Conservation (phyloP, 1,140 invertebrate species). For the Papilio aristodemus region DNA sequence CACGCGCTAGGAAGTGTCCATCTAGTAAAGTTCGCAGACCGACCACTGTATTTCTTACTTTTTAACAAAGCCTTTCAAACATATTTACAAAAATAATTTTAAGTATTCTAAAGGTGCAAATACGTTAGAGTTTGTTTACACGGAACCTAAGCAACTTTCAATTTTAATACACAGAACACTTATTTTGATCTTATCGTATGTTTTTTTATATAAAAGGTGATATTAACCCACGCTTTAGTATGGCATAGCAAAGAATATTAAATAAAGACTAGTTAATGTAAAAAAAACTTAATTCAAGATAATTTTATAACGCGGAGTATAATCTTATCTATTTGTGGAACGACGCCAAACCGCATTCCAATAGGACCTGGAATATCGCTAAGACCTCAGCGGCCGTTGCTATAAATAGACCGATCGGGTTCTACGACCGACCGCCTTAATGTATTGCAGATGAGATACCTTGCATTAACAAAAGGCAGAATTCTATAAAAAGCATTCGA, state of each 20-base stretch:
- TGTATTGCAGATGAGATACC: not conserved
- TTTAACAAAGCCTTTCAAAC: not conserved
- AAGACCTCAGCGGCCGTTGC: constrained; percentile 55
- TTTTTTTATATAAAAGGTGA: not conserved
- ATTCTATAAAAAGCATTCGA: not conserved
- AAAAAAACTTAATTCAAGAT: not conserved
- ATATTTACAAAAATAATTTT: too few relatives aligned
- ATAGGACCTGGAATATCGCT: constrained; percentile 67
- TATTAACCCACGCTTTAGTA: too few relatives aligned
- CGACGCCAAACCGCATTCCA: constrained; percentile 75
- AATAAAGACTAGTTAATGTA: not conserved
- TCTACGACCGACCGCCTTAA: constrained; percentile 50
- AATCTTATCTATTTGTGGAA: constrained; percentile 62
- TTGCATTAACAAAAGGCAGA: constrained; percentile 46
- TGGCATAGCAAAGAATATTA: too few relatives aligned
- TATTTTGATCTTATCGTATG: too few relatives aligned
- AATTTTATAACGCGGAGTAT: constrained; percentile 14
- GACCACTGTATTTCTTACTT: constrained; percentile 2
- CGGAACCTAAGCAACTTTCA: too few relatives aligned
- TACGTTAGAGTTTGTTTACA: too few relatives aligned
- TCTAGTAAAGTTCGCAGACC: constrained; percentile 40
- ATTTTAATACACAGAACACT: too few relatives aligned
- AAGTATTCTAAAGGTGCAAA: too few relatives aligned
- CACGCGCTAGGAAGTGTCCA: constrained; percentile 70
- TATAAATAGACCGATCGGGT: constrained; percentile 63